Conservation (phyloP, 30 jellyfish, hydroid and myxozoan species). For the Sanderia malayensis region DNA sequence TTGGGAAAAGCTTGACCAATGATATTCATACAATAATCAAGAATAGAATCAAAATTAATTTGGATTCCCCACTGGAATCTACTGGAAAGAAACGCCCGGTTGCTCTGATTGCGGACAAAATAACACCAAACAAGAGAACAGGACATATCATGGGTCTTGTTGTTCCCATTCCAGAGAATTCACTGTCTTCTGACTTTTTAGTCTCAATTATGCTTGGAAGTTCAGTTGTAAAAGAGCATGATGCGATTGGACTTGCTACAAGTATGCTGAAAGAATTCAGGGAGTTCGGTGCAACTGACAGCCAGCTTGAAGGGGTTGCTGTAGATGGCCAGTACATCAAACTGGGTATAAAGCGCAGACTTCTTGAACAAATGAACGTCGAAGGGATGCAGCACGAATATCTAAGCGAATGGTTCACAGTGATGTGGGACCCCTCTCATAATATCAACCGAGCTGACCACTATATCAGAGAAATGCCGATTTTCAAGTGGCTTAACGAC, state of each 20-base stretch:
- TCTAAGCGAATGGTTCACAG: constrained; percentile 16
- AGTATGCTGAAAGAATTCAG: background rate
- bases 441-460: constrained; percentile 17
- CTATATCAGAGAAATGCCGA: constrained; percentile 5
- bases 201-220: background rate
- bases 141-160: constrained; percentile 8
- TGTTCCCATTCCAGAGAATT: background rate
- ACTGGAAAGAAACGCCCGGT: constrained; percentile 30
- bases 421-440: constrained; percentile 13
- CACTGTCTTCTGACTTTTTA: background rate
- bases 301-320: background rate
- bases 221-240: background rate
- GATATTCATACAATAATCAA: background rate
- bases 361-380: background rate
- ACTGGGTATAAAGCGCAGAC: background rate
- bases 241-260: background rate
- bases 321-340: background rate
- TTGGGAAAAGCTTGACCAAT: background rate
- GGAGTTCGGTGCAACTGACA: background rate
- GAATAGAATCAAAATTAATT: too few species aligned
- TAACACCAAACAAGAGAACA: constrained; percentile 37
- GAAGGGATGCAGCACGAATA: too few species aligned
- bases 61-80: background rate
- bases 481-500: constrained; percentile 9
- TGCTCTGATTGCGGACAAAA: constrained; percentile 24